Base-by-base conservation (phyloP, 2,888 invertebrate species). In the Hipparchia semele region DNA sequence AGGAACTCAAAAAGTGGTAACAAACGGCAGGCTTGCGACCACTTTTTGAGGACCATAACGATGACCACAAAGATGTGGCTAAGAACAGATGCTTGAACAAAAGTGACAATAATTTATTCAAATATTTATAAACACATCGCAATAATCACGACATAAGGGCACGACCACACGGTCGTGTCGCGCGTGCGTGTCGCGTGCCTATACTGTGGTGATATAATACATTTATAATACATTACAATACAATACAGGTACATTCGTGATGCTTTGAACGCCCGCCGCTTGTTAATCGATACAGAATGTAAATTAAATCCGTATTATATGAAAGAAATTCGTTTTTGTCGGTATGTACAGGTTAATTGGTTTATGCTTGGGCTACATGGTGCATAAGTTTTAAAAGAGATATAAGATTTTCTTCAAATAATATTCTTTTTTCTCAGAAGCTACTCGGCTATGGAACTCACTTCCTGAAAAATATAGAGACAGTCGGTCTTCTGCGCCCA, bases 151-250 rank as follows among this genome's bases (percentile, higher is more conserved):
- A 90, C 81, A 59, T 84, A 78, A 84, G 80, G 83, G 82, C 90
- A 87, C 86, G 89, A 83, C 78, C 84, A 83, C 84, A 85, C 82
- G 74, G 82, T 86, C 89, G 89, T 87, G 84, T 82, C 83, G 85
- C 76, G 73, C 76, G 81, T 73, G 79, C 80, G 78, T 84, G 88
- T 87, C 88, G 87, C 88, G 88, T 89, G 89, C 88, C 84, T 84
- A 46, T 62, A 2, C 80, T 81, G 82, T 79, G 77, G 77, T 76
- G 77, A 51, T 61, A 69, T 68, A 60, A 61, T 84, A 65, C 65
- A 53, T 65, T 80, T 82, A 82, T 78, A 77, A 78, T 77, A 79
- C 72, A 72, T 77, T 60, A 68, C 73, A 76, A 77, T 80, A 83
- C 80, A 81, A 80, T 79, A 71, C 69, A 73, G 76, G 68, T 77